Percentiles rank a stretch among this genome's conserved stretches.
phyloP scores from a whole-genome alignment of 2,797 vertebrate species.

The Dendrocincla fuliginosa region DNA sequence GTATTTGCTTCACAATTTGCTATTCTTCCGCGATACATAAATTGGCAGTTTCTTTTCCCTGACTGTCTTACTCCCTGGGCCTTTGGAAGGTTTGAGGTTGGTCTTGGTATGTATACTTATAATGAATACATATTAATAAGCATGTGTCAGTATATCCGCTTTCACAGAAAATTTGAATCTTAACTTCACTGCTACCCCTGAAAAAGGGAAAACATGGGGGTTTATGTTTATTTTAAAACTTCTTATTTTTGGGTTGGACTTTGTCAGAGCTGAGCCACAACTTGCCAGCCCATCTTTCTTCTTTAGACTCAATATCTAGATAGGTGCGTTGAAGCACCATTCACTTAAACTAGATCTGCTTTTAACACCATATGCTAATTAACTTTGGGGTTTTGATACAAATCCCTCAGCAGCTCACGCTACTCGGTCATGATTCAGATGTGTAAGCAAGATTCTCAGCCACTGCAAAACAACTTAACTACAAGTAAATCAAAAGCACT shows the following conservation, averaged over 20 bases:
- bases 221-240: not conserved
- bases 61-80: not conserved
- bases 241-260: not conserved
- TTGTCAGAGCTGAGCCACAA: not conserved
- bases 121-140: not conserved
- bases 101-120: not conserved
- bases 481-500: not conserved
- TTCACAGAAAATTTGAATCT: not conserved
- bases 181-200: not conserved
- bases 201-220: not conserved
- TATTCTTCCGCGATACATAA: not conserved
- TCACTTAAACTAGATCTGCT: not conserved
- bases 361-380: constrained; percentile 15
- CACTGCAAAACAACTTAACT: not conserved
- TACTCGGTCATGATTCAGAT: not conserved
- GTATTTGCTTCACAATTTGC: not conserved
- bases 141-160: not conserved
- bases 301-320: not conserved
- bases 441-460: not conserved
- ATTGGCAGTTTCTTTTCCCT: not conserved
- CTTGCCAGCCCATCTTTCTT: not conserved
- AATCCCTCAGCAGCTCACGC: not conserved
- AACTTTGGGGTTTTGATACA: not conserved
- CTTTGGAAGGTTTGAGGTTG: not conserved
- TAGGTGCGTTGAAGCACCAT: not conserved